Evolutionary conservation across 2,888 invertebrate genomes (phyloP).

Genomic region (Azorinus chamasolen): DNA sequence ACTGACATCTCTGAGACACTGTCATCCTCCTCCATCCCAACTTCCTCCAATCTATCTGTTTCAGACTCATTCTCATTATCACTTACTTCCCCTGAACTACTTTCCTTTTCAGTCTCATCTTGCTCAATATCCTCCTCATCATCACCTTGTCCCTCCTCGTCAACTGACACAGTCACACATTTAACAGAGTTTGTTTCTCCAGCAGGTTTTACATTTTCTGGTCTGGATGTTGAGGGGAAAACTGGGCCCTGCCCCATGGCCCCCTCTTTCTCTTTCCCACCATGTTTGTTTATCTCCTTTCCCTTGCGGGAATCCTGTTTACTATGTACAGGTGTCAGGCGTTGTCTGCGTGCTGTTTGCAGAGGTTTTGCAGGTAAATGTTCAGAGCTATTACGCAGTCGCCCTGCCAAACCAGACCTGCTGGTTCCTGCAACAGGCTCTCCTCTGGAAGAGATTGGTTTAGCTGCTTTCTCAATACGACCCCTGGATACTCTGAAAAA

Average conservation of each 20-base stretch:
- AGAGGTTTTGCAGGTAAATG: not conserved
- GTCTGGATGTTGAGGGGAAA: not conserved
- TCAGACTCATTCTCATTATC: conserved; percentile 23
- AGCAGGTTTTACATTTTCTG: not conserved
- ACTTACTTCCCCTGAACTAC: conserved; percentile 52
- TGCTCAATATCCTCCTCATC: conserved; percentile 34
- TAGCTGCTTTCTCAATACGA: no score
- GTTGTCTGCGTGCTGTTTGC: no score
- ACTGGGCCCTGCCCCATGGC: no score
- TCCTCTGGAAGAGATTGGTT: no score
- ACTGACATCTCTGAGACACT: conserved; percentile 31
- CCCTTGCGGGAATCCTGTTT: not conserved
- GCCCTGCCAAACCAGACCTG: not conserved
- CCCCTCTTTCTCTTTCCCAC: no score
- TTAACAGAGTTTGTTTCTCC: not conserved
- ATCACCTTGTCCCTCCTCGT: conserved; percentile 5
- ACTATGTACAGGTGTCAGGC: no score
- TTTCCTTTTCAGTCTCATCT: conserved; percentile 58
- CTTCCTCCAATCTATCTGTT: conserved; percentile 22
- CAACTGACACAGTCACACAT: no score
- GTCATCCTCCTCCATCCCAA: conserved; percentile 46
- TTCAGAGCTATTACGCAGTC: conserved; percentile 1
- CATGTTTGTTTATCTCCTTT: no score
- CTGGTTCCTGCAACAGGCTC: conserved; percentile 2
- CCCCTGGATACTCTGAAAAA: no score